Percentiles rank a stretch among this genome's conserved stretches.
These are phyloP conservation scores for Pterostichus niger DNA, from an alignment of 2,888 invertebrate species.

Conservation along the genomic window DNA sequence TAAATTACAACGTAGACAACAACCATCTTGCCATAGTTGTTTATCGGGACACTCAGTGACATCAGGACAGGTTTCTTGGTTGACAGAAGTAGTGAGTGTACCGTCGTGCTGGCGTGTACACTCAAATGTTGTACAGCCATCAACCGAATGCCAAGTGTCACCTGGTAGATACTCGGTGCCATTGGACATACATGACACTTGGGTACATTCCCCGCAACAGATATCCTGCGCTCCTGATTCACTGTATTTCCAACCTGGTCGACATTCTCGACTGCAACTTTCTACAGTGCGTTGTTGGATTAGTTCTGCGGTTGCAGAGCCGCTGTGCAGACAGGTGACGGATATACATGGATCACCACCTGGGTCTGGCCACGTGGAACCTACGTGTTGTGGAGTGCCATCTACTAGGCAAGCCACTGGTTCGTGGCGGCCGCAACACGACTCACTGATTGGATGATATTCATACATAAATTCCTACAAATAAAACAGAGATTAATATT, in stretches of 20 bases:
- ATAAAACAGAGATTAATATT: slow-evolving; percentile 59
- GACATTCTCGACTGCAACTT: slow-evolving; percentile 78
- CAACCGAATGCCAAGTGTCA: slow-evolving; percentile 81
- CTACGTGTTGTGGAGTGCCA: slow-evolving; percentile 76
- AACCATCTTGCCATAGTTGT: slow-evolving; percentile 81
- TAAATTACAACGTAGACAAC: slow-evolving; percentile 84
- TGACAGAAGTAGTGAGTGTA: slow-evolving; percentile 76
- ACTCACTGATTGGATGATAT: slow-evolving; percentile 76
- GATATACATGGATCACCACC: slow-evolving; percentile 79
- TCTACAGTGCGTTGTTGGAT: slow-evolving; percentile 75
- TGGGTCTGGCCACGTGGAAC: slow-evolving; percentile 78
- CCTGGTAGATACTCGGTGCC: slow-evolving; percentile 78
- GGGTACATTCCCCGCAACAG: slow-evolving; percentile 85
- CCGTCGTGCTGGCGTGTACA: slow-evolving; percentile 77
- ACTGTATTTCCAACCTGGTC: slow-evolving; percentile 69
- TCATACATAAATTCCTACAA: slow-evolving; percentile 79
- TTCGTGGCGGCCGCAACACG: slow-evolving; percentile 81
- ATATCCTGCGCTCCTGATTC: slow-evolving; percentile 3
- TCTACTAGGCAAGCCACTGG: slow-evolving; percentile 80
- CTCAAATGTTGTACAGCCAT: slow-evolving; percentile 83
- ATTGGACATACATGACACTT: slow-evolving; percentile 79
- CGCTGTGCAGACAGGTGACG: slow-evolving; percentile 76
- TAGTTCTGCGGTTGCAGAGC: slow-evolving; percentile 73
- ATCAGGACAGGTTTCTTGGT: slow-evolving; percentile 81
- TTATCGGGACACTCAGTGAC: slow-evolving; percentile 81